Evolutionary conservation across 2,888 invertebrate species (phyloP).

Genomic region (Acleris cristana): DNA sequence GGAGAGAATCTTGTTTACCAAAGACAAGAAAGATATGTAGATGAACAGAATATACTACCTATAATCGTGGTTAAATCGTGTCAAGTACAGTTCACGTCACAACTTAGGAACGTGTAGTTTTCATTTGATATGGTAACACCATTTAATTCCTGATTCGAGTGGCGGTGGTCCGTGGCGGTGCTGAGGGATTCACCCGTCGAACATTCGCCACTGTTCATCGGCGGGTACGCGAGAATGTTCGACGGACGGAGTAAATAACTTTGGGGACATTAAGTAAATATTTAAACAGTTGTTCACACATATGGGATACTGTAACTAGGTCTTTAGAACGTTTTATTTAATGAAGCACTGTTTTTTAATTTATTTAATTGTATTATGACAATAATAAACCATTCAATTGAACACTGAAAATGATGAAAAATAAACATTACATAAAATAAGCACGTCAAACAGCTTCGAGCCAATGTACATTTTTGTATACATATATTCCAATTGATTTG

Average conservation of each 20-base stretch:
- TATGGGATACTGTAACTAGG: slow-evolving; percentile 11
- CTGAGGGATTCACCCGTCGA: slow-evolving; percentile 3
- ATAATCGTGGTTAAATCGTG: neutral
- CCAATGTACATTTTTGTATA: slow-evolving; percentile 75
- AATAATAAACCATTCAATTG: slow-evolving; percentile 75
- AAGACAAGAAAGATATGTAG: no score
- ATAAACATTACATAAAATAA: slow-evolving; percentile 79
- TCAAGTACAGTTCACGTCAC: neutral
- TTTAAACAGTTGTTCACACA: slow-evolving; percentile 8
- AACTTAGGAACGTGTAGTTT: neutral
- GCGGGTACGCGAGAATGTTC: slow-evolving; percentile 31
- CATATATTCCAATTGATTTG: slow-evolving; percentile 69
- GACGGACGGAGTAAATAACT: slow-evolving; percentile 7
- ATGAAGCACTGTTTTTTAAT: slow-evolving; percentile 17
- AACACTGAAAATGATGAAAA: slow-evolving; percentile 73
- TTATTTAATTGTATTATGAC: slow-evolving; percentile 47
- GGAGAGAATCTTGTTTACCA: no score
- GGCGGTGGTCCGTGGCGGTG: neutral
- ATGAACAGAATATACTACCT: no score
- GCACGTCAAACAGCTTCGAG: slow-evolving; percentile 83
- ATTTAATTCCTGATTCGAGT: neutral
- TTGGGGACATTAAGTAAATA: neutral
- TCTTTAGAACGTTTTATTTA: slow-evolving; percentile 14
- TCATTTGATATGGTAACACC: neutral
- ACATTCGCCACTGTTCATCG: slow-evolving; percentile 34